phyloP scores from a whole-genome alignment of 2,797 vertebrate genomes.

The Sebastes matsubarae region DNA sequence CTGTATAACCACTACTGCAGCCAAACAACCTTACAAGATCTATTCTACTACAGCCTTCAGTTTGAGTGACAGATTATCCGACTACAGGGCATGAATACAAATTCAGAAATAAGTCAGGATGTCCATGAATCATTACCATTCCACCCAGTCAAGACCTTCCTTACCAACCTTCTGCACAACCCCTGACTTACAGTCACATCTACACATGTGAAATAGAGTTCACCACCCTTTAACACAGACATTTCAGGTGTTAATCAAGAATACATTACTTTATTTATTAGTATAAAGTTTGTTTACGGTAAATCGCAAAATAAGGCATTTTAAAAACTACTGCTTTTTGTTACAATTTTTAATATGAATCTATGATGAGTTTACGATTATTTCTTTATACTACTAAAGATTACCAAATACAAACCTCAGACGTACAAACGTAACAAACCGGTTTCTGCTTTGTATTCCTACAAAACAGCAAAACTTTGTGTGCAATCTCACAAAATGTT shows the following conservation, averaged over 20 bases:
- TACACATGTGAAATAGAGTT: too few relatives aligned
- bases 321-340: background rate
- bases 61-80: background rate
- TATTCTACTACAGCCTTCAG: background rate
- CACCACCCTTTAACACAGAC: background rate
- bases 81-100: background rate
- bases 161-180: background rate
- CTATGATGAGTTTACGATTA: background rate
- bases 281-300: background rate
- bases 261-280: background rate
- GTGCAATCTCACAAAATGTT: background rate
- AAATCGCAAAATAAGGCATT: background rate
- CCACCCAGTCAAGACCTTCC: background rate
- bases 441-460: background rate
- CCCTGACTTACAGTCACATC: background rate
- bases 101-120: background rate
- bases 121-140: too few relatives aligned
- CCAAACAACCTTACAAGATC: background rate
- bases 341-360: background rate
- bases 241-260: background rate
- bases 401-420: background rate
- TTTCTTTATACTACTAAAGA: background rate
- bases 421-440: background rate
- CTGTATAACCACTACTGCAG: background rate
- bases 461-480: background rate